A percentile compares a stretch with the other conserved stretches of the same genome.
These are phyloP conservation scores for Valencia hispanica DNA, from an alignment of 2,797 vertebrate genomes.

Conservation along the genomic window DNA sequence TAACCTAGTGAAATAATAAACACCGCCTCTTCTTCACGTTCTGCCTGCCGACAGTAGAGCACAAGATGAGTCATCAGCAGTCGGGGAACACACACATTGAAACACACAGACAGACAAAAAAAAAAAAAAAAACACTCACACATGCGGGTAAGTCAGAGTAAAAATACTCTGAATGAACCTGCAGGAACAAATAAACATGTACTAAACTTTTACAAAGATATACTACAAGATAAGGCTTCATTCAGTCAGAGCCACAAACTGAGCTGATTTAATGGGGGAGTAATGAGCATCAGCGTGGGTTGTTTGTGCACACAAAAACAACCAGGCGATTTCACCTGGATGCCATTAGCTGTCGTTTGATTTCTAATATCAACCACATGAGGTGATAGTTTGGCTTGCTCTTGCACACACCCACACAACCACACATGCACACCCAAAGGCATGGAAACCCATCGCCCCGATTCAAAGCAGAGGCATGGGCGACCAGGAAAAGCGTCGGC, in stretches of 20 bases:
- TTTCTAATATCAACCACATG: conserved; percentile 81
- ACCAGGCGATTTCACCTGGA: conserved; percentile 71
- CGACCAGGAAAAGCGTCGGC: conserved; percentile 15
- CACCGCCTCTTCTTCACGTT: conserved; percentile 76
- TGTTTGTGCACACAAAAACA: conserved; percentile 61
- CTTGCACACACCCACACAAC: conserved; percentile 34
- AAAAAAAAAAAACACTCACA: conserved; percentile 24
- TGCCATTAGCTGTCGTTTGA: conserved; percentile 75
- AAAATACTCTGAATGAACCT: conserved; percentile 18
- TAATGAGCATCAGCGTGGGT: conserved; percentile 50
- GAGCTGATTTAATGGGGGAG: conserved; percentile 41
- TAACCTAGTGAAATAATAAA: conserved; percentile 82
- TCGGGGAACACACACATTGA: conserved; percentile 67
- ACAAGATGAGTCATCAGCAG: conserved; percentile 72
- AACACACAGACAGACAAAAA: conserved; percentile 30
- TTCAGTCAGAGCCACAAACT: conserved; percentile 25
- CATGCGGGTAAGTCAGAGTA: conserved; percentile 17
- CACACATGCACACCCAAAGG: conserved; percentile 10
- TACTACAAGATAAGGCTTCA: conserved; percentile 16
- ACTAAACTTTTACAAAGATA: conserved; percentile 25
- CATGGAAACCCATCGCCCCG: conserved; percentile 55
- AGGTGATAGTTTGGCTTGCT: conserved; percentile 50
- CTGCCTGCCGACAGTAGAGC: conserved; percentile 66
- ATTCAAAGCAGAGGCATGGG: conserved; percentile 60
- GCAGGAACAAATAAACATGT: conserved; percentile 15